Percentiles rank a stretch among this genome's conserved stretches.
phyloP scores from a whole-genome alignment of 2,888 invertebrate genomes.

The Dusona sp. region DNA sequence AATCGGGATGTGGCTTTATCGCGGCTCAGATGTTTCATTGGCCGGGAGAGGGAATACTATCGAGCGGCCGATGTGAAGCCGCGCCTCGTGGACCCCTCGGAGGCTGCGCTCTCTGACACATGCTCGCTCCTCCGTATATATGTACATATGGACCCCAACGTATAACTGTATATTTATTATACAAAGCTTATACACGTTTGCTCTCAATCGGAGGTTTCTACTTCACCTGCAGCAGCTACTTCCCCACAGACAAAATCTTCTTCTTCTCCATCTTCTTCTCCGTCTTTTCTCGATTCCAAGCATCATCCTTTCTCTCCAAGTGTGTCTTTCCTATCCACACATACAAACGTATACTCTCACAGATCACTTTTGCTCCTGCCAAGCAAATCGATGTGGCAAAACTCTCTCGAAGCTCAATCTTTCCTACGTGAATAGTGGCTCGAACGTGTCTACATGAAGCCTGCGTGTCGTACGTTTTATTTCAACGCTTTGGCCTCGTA shows the following conservation, averaged over 20 bases:
- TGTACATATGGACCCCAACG: background rate
- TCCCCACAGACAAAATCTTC: constrained; percentile 45
- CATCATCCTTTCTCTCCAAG: background rate
- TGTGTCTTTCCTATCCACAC: background rate
- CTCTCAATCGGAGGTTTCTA: constrained; percentile 53
- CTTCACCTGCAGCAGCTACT: constrained; percentile 68
- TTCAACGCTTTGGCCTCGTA: background rate
- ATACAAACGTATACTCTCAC: constrained; percentile 18
- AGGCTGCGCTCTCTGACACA: constrained; percentile 62
- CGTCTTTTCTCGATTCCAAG: constrained; percentile 54
- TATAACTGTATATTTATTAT: constrained; percentile 7
- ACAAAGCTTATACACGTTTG: constrained; percentile 28
- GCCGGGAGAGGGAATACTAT: constrained; percentile 80
- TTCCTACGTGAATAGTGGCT: background rate
- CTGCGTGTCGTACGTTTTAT: constrained; percentile 16
- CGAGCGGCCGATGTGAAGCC: constrained; percentile 82
- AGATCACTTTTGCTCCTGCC: constrained; percentile 6
- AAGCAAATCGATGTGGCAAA: constrained; percentile 33
- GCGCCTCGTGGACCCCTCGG: constrained; percentile 78
- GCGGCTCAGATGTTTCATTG: constrained; percentile 79
- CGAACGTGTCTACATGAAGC: background rate
- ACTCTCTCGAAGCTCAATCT: constrained; percentile 35
- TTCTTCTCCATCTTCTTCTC: constrained; percentile 55
- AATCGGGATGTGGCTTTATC: constrained; percentile 81
- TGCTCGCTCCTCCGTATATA: background rate